These are phyloP conservation scores for Syrrhaptes paradoxus DNA, from an alignment of 2,113 vertebrate genomes.

Conservation along the genomic window DNA sequence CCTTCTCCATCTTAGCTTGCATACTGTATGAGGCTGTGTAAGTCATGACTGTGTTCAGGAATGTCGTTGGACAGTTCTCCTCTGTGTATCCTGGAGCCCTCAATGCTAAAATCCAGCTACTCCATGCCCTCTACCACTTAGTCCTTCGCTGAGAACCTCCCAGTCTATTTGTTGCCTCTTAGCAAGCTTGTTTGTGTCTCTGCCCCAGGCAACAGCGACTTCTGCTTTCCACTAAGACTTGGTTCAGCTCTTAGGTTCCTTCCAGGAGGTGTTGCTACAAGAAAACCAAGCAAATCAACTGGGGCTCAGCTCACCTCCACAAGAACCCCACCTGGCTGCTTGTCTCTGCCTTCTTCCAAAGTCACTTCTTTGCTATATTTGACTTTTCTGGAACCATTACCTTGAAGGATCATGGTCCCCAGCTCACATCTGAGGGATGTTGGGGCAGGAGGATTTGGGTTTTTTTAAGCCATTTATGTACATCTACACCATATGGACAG, in stretches of 20 bases:
- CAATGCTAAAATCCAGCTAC: background rate
- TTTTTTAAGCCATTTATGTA: background rate
- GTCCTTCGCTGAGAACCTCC: background rate
- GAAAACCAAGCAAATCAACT: background rate
- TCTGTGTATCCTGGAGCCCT: background rate
- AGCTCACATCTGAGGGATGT: rapidly evolving
- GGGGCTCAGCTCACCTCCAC: background rate
- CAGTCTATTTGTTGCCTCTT: background rate
- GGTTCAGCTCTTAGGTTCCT: background rate
- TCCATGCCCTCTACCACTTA: background rate
- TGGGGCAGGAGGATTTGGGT: background rate
- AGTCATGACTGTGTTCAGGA: background rate
- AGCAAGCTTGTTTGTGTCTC: background rate
- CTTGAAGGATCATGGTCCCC: background rate
- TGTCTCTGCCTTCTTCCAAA: background rate
- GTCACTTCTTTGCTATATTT: background rate
- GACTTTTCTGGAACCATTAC: background rate
- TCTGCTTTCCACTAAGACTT: background rate
- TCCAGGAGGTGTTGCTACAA: rapidly evolving
- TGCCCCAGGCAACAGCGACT: background rate
- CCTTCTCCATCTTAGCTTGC: background rate
- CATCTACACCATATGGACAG: background rate
- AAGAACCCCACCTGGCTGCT: background rate
- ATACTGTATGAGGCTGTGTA: background rate
- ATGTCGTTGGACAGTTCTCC: background rate